Evolutionary conservation across 2,113 vertebrate genomes (phyloP).

Genomic region (Sinocyclocheilus grahami): DNA sequence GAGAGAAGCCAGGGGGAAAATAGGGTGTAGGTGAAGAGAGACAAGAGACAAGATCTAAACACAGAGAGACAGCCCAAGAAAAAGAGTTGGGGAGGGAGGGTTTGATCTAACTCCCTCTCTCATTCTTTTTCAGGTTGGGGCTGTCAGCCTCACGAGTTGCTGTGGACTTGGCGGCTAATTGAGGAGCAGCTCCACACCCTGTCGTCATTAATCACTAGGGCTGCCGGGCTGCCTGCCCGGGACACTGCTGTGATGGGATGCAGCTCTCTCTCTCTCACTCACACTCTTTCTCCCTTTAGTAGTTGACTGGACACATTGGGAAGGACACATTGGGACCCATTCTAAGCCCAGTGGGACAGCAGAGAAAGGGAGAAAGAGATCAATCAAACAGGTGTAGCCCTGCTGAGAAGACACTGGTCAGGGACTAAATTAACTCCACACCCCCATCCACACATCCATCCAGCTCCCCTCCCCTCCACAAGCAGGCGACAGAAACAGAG

Average conservation of each 20-base stretch:
- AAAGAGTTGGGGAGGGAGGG: constrained; percentile 41
- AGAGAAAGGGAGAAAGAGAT: constrained; percentile 49
- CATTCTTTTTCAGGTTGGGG: constrained; percentile 59
- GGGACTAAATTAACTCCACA: constrained; percentile 54
- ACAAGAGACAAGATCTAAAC: constrained; percentile 41
- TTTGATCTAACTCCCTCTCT: constrained; percentile 39
- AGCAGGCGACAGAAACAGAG: constrained; percentile 70
- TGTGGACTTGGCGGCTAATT: constrained; percentile 77
- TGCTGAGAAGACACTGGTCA: constrained; percentile 49
- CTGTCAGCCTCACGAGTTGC: constrained; percentile 68
- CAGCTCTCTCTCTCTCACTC: constrained; percentile 51
- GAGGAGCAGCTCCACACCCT: constrained; percentile 80
- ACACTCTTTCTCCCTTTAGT: constrained; percentile 13
- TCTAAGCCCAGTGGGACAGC: constrained; percentile 50
- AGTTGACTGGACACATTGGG: constrained; percentile 34
- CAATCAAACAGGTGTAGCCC: constrained; percentile 63
- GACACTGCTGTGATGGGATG: constrained; percentile 72
- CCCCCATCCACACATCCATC: constrained; percentile 41
- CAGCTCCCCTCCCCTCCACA: constrained; percentile 58
- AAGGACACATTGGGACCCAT: constrained; percentile 37
- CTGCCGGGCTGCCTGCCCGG: constrained; percentile 75
- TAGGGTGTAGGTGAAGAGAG: constrained; percentile 34
- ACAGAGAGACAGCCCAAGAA: constrained; percentile 30
- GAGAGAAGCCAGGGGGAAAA: constrained; percentile 32
- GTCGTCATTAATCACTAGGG: constrained; percentile 80